These are phyloP conservation scores for Morone chrysops DNA, from an alignment of 2,113 vertebrate species.

Conservation along the genomic window DNA sequence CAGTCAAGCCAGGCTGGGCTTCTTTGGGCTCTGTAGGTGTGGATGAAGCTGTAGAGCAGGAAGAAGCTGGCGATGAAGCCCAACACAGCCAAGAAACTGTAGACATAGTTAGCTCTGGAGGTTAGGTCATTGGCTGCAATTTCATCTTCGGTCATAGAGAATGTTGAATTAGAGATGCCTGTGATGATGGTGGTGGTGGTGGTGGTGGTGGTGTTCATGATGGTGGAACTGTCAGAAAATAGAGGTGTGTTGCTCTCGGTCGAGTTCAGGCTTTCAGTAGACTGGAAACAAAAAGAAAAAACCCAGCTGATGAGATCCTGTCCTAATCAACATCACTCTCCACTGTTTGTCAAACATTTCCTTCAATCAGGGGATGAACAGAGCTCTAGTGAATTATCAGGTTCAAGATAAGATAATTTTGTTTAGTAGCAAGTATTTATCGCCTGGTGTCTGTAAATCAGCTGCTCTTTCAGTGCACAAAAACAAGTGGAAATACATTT, in stretches of 20 bases:
- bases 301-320: constrained; percentile 21
- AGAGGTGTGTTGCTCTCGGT: not conserved
- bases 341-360: constrained; percentile 4
- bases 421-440: not conserved
- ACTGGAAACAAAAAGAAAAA: constrained; percentile 56
- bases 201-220: not conserved
- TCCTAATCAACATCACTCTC: not conserved
- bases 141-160: not conserved
- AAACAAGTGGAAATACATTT: not conserved
- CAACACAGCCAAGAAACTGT: constrained; percentile 76
- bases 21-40: constrained; percentile 66
- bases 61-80: constrained; percentile 81
- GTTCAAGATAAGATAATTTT: not conserved
- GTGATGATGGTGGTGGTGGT: too few relatives aligned
- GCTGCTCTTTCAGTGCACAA: not conserved
- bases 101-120: constrained; percentile 81
- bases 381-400: not conserved
- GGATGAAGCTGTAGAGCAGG: constrained; percentile 78
- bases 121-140: constrained; percentile 79
- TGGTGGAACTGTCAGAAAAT: not conserved
- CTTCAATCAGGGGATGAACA: not conserved
- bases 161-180: not conserved
- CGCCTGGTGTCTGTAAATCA: not conserved
- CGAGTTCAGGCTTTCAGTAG: not conserved
- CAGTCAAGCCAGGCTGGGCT: constrained; percentile 74